Base-by-base conservation (phyloP, 2,888 invertebrate species). In the Nomada fabriciana region DNA sequence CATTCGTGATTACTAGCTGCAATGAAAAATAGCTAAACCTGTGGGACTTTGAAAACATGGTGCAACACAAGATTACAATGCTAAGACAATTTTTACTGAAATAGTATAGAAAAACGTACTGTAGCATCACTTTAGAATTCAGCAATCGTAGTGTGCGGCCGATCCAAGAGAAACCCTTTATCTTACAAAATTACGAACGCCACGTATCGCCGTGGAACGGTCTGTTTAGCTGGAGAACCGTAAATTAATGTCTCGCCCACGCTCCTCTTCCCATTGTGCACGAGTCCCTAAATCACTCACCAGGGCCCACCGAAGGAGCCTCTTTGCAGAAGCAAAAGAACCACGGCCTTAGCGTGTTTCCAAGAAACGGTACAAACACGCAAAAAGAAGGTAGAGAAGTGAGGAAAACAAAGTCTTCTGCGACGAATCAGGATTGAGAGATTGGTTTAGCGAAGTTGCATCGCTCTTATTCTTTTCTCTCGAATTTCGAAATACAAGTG, bases 201-300 rank as follows among this genome's bases (percentile, higher is more conserved):
- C 50, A 50, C 60, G 72, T 57, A 36, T 60, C 73, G 43, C 61
- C 55, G 61, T 43, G 29, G 29, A 74, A 61, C 65, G 53, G 63
- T 63, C 76, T 53, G 64, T 55, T 85, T 59, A 70, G 29, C 73
- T 47, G 11, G 68, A 43, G 52, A 72, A 47, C 64, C 67, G 55
- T 85, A 82, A 82, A 86, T 74, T 78, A 76, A 76, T 59, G 84
- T 84, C 75, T 76, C 86, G 78, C 78, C 76, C 75, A 88, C 81
- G 76, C 65, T 70, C 50, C 52, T 72, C 64, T 57, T 63, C n/a
- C 82, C 75, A 80, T 85, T 86, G 61, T 85, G 36, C 65, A 52
- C n/a, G 76, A 52, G 76, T 63, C 61, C 63, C 75, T 88, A 87
- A 88, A 83, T 88, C 83, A 88, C 80, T 72, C 81, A 59, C 60